These are phyloP conservation scores for Isotomurus palustris DNA, from an alignment of 2,888 invertebrate genomes.

Conservation along the genomic window DNA sequence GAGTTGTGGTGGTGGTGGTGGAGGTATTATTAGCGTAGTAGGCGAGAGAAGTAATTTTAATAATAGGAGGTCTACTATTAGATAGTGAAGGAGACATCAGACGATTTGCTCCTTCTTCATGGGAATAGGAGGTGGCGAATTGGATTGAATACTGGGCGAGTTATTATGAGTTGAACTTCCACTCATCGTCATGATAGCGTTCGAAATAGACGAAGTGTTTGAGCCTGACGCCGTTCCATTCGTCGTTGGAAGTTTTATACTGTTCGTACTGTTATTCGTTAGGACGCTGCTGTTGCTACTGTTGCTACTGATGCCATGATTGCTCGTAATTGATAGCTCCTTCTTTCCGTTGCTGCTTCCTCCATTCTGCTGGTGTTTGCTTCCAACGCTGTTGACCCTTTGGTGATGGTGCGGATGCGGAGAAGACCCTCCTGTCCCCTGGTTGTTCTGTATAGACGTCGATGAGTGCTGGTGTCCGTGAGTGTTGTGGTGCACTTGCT, in stretches of 20 bases:
- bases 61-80: no score
- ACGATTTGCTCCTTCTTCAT: conserved; percentile 47
- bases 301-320: conserved; percentile 6
- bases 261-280: conserved; percentile 17
- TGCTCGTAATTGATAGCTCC: background rate
- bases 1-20: no score
- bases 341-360: conserved; percentile 25
- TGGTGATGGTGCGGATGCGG: conserved; percentile 1
- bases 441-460: background rate
- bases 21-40: no score
- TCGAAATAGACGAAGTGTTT: conserved; percentile 17
- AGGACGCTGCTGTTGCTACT: conserved; percentile 9
- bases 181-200: conserved; percentile 8
- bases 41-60: no score
- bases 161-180: conserved; percentile 14
- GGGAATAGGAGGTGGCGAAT: conserved; percentile 42
- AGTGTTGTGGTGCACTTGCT: conserved; percentile 17
- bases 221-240: conserved; percentile 33
- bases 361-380: conserved; percentile 31
- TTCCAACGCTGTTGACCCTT: conserved; percentile 16
- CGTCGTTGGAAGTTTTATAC: conserved; percentile 33
- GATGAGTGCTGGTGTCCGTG: background rate
- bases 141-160: conserved; percentile 24
- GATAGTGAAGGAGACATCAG: conserved; percentile 37
- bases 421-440: background rate